A percentile compares a stretch with the other conserved stretches of the same genome.
Evolutionary conservation across 2,888 invertebrate genomes (phyloP).

Genomic region (Lordiphosa fenestrarum): DNA sequence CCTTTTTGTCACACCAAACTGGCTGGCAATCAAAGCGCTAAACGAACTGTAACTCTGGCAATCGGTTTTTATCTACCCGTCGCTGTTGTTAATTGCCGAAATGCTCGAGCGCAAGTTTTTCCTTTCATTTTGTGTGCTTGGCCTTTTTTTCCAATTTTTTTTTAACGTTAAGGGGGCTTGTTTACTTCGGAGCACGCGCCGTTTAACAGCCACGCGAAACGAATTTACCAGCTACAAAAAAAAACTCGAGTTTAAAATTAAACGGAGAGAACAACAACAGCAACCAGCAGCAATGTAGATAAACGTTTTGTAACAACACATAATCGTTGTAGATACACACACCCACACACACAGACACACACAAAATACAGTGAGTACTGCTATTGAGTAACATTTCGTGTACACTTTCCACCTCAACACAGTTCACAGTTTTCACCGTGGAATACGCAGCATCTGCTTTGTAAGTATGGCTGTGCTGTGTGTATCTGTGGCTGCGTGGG

Average conservation of each 20-base stretch:
- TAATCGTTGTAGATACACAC: conserved; percentile 52
- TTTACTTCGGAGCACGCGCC: conserved; percentile 62
- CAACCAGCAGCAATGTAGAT: conserved; percentile 48
- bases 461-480: not conserved
- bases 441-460: no score
- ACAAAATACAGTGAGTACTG: not conserved
- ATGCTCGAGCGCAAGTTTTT: conserved; percentile 42
- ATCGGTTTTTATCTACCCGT: conserved; percentile 39
- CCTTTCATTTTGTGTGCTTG: conserved; percentile 24
- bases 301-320: conserved; percentile 69
- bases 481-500: no score
- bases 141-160: conserved; percentile 12
- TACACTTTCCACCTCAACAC: not conserved
- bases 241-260: conserved; percentile 52
- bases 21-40: conserved; percentile 46
- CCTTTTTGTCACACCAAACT: conserved; percentile 2
- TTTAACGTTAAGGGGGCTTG: conserved; percentile 23
- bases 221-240: conserved; percentile 42
- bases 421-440: conserved; percentile 13
- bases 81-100: conserved; percentile 65
- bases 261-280: conserved; percentile 42
- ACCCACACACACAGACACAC: conserved; percentile 21
- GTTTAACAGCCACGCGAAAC: conserved; percentile 65
- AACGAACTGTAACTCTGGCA: conserved; percentile 47
- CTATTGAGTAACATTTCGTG: not conserved